phyloP scores from a whole-genome alignment of 2,113 vertebrate genomes.

The Orthonyx spaldingii region DNA sequence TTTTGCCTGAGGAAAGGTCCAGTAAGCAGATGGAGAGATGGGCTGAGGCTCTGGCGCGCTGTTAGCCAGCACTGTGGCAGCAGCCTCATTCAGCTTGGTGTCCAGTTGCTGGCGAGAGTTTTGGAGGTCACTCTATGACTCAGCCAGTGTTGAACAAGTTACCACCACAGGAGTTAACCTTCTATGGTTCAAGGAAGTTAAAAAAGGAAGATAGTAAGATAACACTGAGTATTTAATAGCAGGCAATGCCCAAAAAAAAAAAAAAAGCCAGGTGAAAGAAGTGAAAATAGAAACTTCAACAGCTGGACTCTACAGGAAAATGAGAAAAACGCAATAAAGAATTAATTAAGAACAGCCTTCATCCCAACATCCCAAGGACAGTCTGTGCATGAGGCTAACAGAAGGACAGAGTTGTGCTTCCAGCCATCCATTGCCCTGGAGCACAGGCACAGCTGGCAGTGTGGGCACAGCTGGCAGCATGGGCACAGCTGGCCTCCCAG shows the following conservation, averaged over 20 bases:
- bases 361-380: background rate
- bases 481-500: background rate
- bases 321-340: background rate
- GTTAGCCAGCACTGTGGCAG: background rate
- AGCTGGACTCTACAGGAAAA: background rate
- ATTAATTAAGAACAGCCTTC: background rate
- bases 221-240: background rate
- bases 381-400: background rate
- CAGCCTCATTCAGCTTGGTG: background rate
- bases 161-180: background rate
- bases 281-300: background rate
- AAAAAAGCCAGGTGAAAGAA: background rate
- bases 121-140: background rate
- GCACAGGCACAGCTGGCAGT: background rate
- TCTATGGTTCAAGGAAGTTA: background rate
- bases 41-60: rapidly evolving
- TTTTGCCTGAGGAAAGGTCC: background rate
- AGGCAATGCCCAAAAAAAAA: background rate
- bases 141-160: background rate
- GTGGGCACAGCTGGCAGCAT: background rate
- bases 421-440: background rate
- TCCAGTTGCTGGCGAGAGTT: background rate
- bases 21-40: background rate
- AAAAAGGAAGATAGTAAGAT: background rate
- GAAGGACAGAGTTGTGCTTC: background rate